phyloP scores from a whole-genome alignment of 2,797 vertebrate species.

The Poecile montanus region DNA sequence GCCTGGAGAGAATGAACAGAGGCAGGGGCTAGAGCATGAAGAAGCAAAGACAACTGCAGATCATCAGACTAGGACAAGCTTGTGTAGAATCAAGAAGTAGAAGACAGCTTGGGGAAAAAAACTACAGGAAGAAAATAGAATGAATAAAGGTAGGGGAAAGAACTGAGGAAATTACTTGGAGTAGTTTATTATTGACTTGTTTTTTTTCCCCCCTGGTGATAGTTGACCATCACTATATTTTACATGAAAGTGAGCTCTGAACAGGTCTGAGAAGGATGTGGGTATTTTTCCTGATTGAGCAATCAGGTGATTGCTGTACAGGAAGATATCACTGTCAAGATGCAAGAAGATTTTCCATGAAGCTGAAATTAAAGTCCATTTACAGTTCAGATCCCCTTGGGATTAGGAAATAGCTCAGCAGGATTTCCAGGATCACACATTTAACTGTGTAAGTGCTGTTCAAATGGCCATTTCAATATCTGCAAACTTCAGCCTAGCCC shows the following conservation, averaged over 20 bases:
- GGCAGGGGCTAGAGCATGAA: neutral
- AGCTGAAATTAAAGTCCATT: neutral
- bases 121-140: neutral
- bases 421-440: neutral
- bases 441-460: neutral
- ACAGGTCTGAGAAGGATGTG: neutral
- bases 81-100: neutral
- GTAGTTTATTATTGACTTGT: too few relatives aligned
- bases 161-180: neutral
- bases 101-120: neutral
- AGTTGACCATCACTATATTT: neutral
- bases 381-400: neutral
- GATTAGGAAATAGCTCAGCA: neutral
- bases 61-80: neutral
- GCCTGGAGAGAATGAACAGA: neutral
- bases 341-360: neutral
- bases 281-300: neutral
- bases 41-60: neutral
- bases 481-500: neutral
- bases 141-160: neutral
- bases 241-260: neutral
- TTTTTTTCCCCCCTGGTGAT: rapidly evolving
- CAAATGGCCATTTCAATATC: neutral
- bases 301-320: neutral
- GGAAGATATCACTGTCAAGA: neutral